Evolutionary conservation across 2,888 invertebrate genomes (phyloP), one percentile per base, ranked within the genome.

Genomic region (Microplitis manilae): DNA sequence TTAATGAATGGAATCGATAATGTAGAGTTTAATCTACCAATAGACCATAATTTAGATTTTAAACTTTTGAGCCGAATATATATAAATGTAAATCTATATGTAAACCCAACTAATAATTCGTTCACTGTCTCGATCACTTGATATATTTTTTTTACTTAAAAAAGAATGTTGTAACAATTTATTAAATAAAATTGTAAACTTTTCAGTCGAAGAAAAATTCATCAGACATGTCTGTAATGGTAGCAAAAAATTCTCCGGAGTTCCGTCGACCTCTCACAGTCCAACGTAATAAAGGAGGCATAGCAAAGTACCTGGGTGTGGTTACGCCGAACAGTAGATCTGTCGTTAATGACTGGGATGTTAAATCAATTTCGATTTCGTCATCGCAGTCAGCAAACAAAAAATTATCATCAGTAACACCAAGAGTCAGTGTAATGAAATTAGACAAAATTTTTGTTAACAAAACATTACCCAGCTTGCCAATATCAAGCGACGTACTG

Each of bases 381-480:
- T 87, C 89, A 79, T 89, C 90, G 17, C 88, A 90, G 5, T 91
- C 86, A 13, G 9, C 50, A 13, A 50, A 50, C 76, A 90, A 88
- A 69, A 90, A 92, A 81, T 90, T 91, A 79, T 86, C 91, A 68
- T 90, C 82, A 68, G 83, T 92, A 9, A 90, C 91, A 76, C 90
- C 92, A n/a, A 92, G 93, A 86, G 89, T 90, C 79, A 92, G 91
- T 83, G 91, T 90, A 75, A 90, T 90, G 79, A 90, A 92, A 70
- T 90, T 92, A 77, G 92, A 92, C 80, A 90, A 92, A 77, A 90
- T 92, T 69, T 90, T 92, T 84, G 90, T 78, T 68, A 77, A 92
- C 74, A 92, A 92, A 79, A 91, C 92, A 78, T 90, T 92, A 90
- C 92, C 92, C 88, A 91, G 83, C 69, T 81, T 89, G 78, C 85